Evolutionary conservation across 2,797 vertebrate genomes (phyloP).

Genomic region (Rhyacichthys aspro): DNA sequence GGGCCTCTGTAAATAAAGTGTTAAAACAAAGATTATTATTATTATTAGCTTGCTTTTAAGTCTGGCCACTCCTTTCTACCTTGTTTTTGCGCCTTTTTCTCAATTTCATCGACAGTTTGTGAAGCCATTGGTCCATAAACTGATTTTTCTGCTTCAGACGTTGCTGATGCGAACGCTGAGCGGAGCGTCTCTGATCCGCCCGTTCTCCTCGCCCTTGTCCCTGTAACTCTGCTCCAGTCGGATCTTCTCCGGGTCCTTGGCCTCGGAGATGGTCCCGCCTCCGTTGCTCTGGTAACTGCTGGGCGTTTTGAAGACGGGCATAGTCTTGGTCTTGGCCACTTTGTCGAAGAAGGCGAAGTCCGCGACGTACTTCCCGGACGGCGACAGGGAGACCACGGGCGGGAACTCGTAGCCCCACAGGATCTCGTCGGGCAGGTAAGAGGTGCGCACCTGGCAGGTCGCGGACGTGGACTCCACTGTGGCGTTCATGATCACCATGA

Average conservation of each 20-base stretch:
- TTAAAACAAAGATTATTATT: too few species aligned
- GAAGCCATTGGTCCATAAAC: neutral
- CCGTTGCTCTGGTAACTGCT: constrained; percentile 62
- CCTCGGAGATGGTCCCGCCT: constrained; percentile 57
- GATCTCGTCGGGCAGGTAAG: constrained; percentile 92
- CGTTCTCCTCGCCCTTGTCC: constrained; percentile 77
- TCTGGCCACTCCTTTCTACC: too few species aligned
- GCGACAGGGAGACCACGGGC: constrained; percentile 90
- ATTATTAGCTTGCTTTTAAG: too few species aligned
- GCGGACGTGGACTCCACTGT: constrained; percentile 93
- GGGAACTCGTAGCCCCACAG: constrained; percentile 95
- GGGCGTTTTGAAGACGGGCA: constrained; percentile 71
- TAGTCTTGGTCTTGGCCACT: constrained; percentile 84
- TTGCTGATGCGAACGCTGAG: constrained; percentile 93
- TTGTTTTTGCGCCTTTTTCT: neutral
- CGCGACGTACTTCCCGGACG: constrained; percentile 91
- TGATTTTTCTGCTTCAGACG: too few species aligned
- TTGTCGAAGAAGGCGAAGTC: constrained; percentile 95
- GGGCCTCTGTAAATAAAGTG: too few species aligned
- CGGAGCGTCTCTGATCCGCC: constrained; percentile 63
- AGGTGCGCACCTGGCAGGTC: constrained; percentile 92
- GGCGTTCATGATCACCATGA: constrained; percentile 90
- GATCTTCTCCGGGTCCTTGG: constrained; percentile 86
- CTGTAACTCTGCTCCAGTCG: constrained; percentile 88
- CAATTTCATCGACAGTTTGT: neutral